A percentile compares a stretch with the other conserved stretches of the same genome.
phyloP scores from a whole-genome alignment of 2,888 invertebrate genomes.

The Apeira syringaria region DNA sequence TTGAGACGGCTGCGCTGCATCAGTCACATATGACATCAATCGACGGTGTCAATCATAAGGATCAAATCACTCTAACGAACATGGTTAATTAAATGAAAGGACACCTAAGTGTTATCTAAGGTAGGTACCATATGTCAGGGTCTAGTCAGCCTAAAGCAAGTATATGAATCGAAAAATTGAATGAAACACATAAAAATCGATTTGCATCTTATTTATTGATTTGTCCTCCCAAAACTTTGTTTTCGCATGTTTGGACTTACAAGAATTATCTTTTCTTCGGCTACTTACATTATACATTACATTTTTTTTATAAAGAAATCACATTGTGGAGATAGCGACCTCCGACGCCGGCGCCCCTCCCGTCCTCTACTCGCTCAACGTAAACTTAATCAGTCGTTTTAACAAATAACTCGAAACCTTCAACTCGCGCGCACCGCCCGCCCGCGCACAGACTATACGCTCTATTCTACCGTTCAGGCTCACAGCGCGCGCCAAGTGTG shows the following conservation, averaged over 20 bases:
- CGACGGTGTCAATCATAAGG: no score
- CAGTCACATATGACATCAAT: no score
- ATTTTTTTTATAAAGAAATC: constrained; percentile 81
- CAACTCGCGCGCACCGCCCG: constrained; percentile 43
- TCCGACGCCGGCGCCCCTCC: constrained; percentile 47
- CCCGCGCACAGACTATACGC: constrained; percentile 9
- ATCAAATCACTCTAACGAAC: no score
- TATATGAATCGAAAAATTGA: no score
- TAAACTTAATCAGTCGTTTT: constrained; percentile 77
- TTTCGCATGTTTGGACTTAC: constrained; percentile 76
- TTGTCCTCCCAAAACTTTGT: constrained; percentile 77
- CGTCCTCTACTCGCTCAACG: constrained; percentile 45
- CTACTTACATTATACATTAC: constrained; percentile 79
- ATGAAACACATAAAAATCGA: constrained; percentile 63
- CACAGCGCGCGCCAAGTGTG: no score
- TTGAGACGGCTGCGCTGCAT: no score
- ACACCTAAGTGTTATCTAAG: no score
- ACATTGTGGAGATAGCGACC: constrained; percentile 64
- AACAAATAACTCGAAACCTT: constrained; percentile 65
- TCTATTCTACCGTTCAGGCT: no score
- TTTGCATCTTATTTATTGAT: constrained; percentile 82
- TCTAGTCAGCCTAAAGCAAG: no score
- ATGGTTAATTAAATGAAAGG: no score
- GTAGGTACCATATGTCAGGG: no score
- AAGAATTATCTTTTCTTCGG: constrained; percentile 77